Conservation (phyloP, 1,140 invertebrate species). For the Drosophila burlai region DNA sequence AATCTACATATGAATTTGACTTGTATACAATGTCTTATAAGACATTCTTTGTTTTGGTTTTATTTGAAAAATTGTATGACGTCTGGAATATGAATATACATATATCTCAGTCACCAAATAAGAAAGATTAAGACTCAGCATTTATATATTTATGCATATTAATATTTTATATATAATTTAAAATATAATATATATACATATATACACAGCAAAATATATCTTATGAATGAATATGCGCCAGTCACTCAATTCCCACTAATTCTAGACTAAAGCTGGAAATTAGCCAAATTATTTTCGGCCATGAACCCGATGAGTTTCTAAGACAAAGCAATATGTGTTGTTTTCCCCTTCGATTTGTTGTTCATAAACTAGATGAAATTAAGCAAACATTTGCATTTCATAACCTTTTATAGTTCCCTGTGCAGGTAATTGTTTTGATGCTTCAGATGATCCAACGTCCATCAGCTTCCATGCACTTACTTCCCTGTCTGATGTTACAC, state of each 20-base stretch:
- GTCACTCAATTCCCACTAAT: not conserved
- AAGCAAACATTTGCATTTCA: not conserved
- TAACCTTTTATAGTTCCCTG: not conserved
- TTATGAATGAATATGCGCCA: slow-evolving; percentile 8
- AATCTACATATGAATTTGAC: too few species aligned
- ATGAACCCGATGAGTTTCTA: not conserved
- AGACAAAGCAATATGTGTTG: slow-evolving; percentile 1
- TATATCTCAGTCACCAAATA: not conserved
- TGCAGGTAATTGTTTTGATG: slow-evolving; percentile 12
- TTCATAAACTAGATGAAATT: too few species aligned
- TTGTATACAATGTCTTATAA: too few species aligned
- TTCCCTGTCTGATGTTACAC: slow-evolving; percentile 30
- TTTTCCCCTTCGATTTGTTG: not conserved
- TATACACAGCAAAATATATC: not conserved
- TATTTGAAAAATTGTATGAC: not conserved
- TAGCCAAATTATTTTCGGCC: slow-evolving; percentile 1
- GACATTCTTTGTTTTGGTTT: not conserved
- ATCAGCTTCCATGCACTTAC: slow-evolving; percentile 24
- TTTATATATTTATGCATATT: not conserved
- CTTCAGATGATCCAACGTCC: not conserved
- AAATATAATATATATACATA: too few species aligned
- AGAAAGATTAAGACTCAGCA: not conserved
- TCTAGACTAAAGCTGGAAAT: slow-evolving; percentile 3
- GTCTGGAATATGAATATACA: too few species aligned
- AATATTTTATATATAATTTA: not conserved